phyloP scores from a whole-genome alignment of 2,797 vertebrate genomes.

The Lycodopsis pacificus region DNA sequence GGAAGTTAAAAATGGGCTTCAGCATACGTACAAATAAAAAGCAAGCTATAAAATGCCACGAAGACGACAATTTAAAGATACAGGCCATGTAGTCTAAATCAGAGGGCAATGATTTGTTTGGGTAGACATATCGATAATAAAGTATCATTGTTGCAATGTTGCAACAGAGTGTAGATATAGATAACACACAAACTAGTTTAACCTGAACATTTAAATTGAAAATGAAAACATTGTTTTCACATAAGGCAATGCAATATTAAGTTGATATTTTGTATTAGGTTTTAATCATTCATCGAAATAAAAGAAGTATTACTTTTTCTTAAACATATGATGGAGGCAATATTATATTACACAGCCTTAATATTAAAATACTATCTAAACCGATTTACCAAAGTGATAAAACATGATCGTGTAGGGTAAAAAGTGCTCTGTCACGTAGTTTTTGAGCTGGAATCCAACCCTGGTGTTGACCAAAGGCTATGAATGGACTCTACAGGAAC shows the following conservation, averaged over 20 bases:
- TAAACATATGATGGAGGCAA: background rate
- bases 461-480: background rate
- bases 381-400: background rate
- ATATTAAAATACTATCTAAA: background rate
- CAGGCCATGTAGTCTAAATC: background rate
- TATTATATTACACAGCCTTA: background rate
- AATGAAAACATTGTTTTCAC: background rate
- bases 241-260: background rate
- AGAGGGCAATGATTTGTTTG: background rate
- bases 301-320: background rate
- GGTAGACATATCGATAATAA: background rate
- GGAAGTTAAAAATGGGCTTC: background rate
- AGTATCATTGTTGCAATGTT: background rate
- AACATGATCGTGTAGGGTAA: background rate
- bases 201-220: background rate
- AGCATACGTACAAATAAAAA: background rate
- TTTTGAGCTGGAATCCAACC: background rate
- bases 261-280: background rate
- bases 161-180: too few relatives aligned
- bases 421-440: background rate
- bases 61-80: background rate
- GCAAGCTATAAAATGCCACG: background rate
- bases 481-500: too few relatives aligned
- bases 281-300: background rate
- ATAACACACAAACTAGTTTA: background rate